Conservation (phyloP, 1,140 invertebrate species). For the Potamilus streckersoni region DNA sequence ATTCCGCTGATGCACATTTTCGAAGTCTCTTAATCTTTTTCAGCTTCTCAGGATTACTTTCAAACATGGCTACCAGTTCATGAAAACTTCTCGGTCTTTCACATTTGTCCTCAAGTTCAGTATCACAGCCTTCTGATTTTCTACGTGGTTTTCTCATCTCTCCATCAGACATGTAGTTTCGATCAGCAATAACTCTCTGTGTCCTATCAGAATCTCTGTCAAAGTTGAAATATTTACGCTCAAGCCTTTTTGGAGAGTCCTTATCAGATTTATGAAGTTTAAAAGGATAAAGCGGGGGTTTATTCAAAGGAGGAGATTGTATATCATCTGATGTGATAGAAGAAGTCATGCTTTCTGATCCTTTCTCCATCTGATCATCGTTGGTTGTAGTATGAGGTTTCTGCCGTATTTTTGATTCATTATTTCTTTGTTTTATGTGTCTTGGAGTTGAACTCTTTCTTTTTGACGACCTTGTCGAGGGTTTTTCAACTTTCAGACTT, state of each 20-base stretch:
- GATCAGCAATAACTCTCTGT: background rate
- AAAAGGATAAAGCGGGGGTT: constrained; percentile 41
- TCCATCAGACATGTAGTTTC: background rate
- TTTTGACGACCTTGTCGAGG: constrained; percentile 6
- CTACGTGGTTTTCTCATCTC: constrained; percentile 2
- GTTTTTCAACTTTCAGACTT: constrained; percentile 20
- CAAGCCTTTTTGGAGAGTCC: background rate
- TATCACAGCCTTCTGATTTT: constrained; percentile 12
- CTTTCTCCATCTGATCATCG: constrained; percentile 29
- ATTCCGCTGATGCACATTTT: constrained; percentile 55
- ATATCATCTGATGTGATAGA: constrained; percentile 31
- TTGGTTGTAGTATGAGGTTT: constrained; percentile 16
- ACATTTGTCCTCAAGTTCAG: constrained; percentile 14
- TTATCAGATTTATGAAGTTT: background rate
- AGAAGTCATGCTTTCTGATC: constrained; percentile 12
- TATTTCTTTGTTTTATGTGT: constrained; percentile 24
- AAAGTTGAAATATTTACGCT: constrained; percentile 5
- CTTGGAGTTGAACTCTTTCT: constrained; percentile 27
- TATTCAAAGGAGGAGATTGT: constrained; percentile 20
- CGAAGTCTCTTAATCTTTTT: constrained; percentile 36
- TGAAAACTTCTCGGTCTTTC: constrained; percentile 60
- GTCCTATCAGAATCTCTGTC: background rate
- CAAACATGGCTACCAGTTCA: constrained; percentile 54
- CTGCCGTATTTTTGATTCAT: constrained; percentile 29
- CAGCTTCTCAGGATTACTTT: constrained; percentile 37